Evolutionary conservation across 2,797 vertebrate genomes (phyloP).

Genomic region (Acanthornis magna): DNA sequence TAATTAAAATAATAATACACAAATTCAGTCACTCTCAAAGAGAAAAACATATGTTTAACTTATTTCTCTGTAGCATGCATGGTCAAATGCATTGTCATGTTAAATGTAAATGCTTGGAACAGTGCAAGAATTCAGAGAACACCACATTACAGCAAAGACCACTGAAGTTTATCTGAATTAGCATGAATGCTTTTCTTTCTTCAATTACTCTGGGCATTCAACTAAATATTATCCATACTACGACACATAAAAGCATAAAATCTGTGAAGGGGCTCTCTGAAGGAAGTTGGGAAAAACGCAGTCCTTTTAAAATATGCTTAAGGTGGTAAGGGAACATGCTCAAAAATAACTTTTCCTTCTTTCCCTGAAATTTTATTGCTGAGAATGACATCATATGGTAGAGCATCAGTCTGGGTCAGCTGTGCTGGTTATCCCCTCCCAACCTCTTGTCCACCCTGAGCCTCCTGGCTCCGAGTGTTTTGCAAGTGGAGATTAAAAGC

Average conservation of each 20-base stretch:
- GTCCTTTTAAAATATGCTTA: constrained; percentile 20
- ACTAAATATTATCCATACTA: constrained; percentile 43
- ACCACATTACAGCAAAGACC: constrained; percentile 6
- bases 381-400: neutral
- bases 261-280: constrained; percentile 40
- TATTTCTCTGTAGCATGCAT: neutral
- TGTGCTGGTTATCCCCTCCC: rapidly evolving
- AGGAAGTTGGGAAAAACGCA: neutral
- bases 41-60: constrained; percentile 1
- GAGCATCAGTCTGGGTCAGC: neutral
- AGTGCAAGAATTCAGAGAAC: constrained; percentile 35
- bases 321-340: neutral
- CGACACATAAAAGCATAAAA: constrained; percentile 47
- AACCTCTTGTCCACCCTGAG: neutral
- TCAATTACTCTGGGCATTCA: constrained; percentile 23
- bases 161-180: constrained; percentile 61
- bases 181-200: constrained; percentile 36
- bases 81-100: constrained; percentile 12
- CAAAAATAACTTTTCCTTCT: neutral
- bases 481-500: neutral
- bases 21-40: constrained; percentile 15
- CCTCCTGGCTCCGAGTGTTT: neutral
- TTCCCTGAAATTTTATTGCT: neutral
- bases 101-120: constrained; percentile 39
- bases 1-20: constrained; percentile 74